These are phyloP conservation scores for Cladopsammia gracilis DNA, from an alignment of 64 coral and sea anemone genomes.

Conservation along the genomic window DNA sequence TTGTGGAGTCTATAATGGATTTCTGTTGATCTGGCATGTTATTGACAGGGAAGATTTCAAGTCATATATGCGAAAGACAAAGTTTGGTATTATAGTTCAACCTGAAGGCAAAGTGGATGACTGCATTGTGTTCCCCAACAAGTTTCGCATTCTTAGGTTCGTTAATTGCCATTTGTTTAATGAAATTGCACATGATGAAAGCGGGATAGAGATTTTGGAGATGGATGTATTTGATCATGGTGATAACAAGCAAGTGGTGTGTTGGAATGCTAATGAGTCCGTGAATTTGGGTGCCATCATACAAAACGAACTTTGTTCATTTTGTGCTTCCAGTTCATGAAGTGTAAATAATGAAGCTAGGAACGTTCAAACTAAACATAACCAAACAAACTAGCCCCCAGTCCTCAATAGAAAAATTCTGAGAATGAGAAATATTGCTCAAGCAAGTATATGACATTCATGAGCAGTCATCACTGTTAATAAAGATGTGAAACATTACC, in stretches of 20 bases:
- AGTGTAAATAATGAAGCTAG: too few species aligned
- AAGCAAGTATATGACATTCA: too few species aligned
- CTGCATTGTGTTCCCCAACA: constrained; percentile 46
- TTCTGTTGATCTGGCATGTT: constrained; percentile 64
- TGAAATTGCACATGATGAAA: neutral
- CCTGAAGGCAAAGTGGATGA: constrained; percentile 64
- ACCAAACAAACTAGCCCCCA: too few species aligned
- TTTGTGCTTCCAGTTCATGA: neutral
- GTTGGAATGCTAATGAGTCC: constrained; percentile 57
- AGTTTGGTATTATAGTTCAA: constrained; percentile 58
- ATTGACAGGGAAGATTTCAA: constrained; percentile 59
- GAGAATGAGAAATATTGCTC: too few species aligned
- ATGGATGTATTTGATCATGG: constrained; percentile 75
- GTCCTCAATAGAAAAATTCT: too few species aligned
- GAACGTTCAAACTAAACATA: too few species aligned
- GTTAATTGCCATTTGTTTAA: constrained; percentile 22
- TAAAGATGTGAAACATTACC: too few species aligned
- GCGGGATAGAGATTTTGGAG: constrained; percentile 35
- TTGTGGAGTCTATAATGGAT: constrained; percentile 51
- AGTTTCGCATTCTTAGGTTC: neutral
- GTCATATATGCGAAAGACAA: constrained; percentile 41
- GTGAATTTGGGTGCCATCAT: constrained; percentile 11
- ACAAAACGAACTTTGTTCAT: constrained; percentile 7
- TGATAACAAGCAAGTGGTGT: constrained; percentile 55
- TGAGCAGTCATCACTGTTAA: too few species aligned